Percentiles rank a stretch among this genome's conserved stretches.
Conservation (phyloP, 2,113 vertebrate species). For the Empidonax alnorum region DNA sequence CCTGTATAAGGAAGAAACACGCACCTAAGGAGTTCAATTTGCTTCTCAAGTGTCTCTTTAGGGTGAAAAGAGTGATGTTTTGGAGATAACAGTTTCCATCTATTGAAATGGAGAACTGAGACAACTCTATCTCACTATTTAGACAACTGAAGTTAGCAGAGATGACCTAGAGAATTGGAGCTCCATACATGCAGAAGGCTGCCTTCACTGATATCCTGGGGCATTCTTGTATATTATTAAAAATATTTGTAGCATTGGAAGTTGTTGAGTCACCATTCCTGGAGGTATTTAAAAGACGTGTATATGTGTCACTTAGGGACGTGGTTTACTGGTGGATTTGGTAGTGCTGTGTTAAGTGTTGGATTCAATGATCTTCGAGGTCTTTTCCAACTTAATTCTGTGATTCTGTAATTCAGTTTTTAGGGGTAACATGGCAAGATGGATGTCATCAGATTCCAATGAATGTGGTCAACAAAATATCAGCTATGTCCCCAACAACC, state of each 20-base stretch:
- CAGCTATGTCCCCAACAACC: no score
- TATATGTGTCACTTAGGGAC: neutral
- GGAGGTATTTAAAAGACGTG: neutral
- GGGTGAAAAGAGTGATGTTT: neutral
- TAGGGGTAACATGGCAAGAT: no score
- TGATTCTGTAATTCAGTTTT: no score
- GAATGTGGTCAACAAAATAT: no score
- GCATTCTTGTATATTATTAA: neutral
- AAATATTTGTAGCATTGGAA: neutral
- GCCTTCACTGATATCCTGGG: neutral
- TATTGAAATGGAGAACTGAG: neutral
- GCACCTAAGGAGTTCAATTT: fast-evolving
- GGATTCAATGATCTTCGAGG: neutral
- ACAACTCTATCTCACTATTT: neutral
- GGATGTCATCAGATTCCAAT: no score
- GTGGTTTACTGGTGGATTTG: neutral
- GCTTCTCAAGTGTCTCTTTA: neutral
- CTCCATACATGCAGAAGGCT: neutral
- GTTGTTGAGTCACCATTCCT: neutral
- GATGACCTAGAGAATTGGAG: neutral
- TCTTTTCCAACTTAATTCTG: neutral
- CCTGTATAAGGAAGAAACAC: neutral
- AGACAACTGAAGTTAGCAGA: neutral
- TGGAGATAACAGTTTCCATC: neutral
- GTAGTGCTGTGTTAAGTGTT: neutral